Evolutionary conservation across 2,113 vertebrate species (phyloP).

Genomic region (Naja naja): DNA sequence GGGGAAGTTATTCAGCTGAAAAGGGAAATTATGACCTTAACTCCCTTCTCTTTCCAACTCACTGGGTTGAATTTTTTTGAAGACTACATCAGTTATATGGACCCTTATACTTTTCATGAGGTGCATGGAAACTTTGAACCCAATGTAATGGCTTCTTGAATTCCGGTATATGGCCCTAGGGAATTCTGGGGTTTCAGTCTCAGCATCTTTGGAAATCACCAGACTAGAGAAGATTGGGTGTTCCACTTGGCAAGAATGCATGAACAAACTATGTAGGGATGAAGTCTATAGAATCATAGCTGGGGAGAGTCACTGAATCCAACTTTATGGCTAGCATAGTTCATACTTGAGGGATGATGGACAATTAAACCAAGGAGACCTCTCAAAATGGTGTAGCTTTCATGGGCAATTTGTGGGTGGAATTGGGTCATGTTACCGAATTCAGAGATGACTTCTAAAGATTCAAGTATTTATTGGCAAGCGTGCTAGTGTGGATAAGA

Average conservation of each 20-base stretch:
- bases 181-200: neutral
- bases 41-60: neutral
- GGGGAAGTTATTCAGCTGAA: neutral
- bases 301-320: neutral
- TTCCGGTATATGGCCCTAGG: neutral
- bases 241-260: neutral
- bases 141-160: neutral
- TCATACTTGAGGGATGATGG: neutral
- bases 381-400: slow-evolving; percentile 9
- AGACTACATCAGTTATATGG: neutral
- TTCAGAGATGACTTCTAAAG: slow-evolving; percentile 32
- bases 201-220: neutral
- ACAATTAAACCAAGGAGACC: slow-evolving; percentile 19
- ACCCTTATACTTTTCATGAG: neutral
- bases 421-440: neutral
- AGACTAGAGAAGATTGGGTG: neutral
- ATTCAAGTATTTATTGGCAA: slow-evolving; percentile 52
- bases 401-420: neutral
- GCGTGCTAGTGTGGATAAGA: slow-evolving; percentile 66
- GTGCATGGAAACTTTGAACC: accelerated
- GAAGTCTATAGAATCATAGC: neutral
- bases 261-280: neutral
- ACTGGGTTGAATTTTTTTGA: neutral
- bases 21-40: neutral
- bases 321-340: neutral